Evolutionary conservation across 2,888 invertebrate species (phyloP).

Genomic region (Parnassius glacialis): DNA sequence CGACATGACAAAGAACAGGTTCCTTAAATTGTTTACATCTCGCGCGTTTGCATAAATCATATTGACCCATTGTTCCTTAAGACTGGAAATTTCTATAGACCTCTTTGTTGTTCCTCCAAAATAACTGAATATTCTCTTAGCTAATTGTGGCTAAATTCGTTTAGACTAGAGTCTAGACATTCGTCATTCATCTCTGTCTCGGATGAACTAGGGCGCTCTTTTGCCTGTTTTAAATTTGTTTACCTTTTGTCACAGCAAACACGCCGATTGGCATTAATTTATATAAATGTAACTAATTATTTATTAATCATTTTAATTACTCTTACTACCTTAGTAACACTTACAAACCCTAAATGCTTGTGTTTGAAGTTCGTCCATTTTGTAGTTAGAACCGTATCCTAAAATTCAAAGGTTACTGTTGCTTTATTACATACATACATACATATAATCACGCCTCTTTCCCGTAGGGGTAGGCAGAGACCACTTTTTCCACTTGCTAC

Average conservation of each 20-base stretch:
- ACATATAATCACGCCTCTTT: too few relatives aligned
- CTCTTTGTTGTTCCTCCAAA: slow-evolving; percentile 19
- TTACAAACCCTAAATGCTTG: too few relatives aligned
- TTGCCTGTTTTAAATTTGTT: not conserved
- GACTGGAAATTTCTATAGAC: slow-evolving; percentile 13
- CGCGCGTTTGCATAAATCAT: slow-evolving; percentile 17
- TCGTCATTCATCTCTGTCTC: slow-evolving; percentile 15
- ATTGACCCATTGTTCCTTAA: slow-evolving; percentile 16
- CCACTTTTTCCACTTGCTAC: too few relatives aligned
- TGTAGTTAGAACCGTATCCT: too few relatives aligned
- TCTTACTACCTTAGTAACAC: too few relatives aligned
- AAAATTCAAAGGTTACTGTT: too few relatives aligned
- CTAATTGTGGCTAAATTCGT: slow-evolving; percentile 8
- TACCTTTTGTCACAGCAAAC: slow-evolving; percentile 2
- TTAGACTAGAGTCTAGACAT: slow-evolving; percentile 6
- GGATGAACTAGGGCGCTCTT: slow-evolving; percentile 17
- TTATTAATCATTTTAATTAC: too few relatives aligned
- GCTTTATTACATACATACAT: too few relatives aligned
- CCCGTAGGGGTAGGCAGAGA: too few relatives aligned
- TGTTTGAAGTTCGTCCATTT: too few relatives aligned
- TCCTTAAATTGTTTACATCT: slow-evolving; percentile 4
- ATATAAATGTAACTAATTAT: too few relatives aligned
- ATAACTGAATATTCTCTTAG: slow-evolving; percentile 12
- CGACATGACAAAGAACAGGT: slow-evolving; percentile 14
- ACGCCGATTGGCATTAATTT: not conserved